Conservation (phyloP, 2,797 vertebrate species). For the Notolepis coatsorum region DNA sequence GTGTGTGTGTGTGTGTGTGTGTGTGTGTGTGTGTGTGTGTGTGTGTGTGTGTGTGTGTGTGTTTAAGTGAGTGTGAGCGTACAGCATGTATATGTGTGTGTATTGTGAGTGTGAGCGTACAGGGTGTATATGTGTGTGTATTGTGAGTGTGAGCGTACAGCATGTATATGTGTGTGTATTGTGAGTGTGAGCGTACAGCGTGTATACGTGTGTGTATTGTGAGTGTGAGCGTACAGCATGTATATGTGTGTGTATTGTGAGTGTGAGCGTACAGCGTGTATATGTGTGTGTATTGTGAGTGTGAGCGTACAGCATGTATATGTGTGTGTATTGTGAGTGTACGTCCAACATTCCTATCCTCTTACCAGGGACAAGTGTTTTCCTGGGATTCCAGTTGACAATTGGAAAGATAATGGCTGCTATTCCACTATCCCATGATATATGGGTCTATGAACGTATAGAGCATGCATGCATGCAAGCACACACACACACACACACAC, state of each 20-base stretch:
- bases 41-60: background rate
- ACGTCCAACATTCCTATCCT: background rate
- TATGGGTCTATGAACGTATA: background rate
- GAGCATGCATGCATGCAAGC: background rate
- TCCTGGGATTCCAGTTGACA: no score
- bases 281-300: background rate
- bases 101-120: background rate
- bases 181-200: background rate
- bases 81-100: no score
- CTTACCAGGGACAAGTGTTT: background rate
- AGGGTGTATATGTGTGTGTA: background rate
- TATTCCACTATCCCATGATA: no score
- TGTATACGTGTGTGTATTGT: background rate
- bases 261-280: no score
- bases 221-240: no score
- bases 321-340: background rate
- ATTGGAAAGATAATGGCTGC: background rate
- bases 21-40: conserved; percentile 4
- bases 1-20: background rate
- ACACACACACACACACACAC: background rate
- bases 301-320: no score
- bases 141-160: no score
- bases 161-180: background rate
- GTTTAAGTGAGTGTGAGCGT: background rate
- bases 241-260: no score